A percentile compares a stretch with the other conserved stretches of the same genome.
Evolutionary conservation across 2,888 invertebrate genomes (phyloP).

Genomic region (Synergus japonicus): DNA sequence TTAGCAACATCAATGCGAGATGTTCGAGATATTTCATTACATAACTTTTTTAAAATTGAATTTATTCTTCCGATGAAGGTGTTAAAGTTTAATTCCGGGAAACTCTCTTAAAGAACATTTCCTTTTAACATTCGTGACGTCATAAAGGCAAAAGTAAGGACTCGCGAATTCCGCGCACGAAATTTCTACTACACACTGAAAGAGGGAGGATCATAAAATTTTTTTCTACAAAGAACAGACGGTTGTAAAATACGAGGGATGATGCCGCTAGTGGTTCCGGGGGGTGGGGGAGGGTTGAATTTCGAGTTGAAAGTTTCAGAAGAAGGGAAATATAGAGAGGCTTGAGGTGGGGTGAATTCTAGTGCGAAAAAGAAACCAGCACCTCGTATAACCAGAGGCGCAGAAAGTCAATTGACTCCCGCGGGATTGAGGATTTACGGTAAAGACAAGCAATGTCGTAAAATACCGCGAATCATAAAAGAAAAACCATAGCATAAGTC

Average conservation of each 20-base stretch:
- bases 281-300: conserved; percentile 15
- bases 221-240: conserved; percentile 27
- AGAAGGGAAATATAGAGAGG: conserved; percentile 42
- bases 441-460: conserved; percentile 64
- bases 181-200: background rate
- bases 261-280: conserved; percentile 6
- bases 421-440: conserved; percentile 65
- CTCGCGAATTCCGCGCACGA: conserved; percentile 21
- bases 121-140: background rate
- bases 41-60: too few relatives aligned
- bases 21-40: too few relatives aligned
- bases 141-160: conserved; percentile 21
- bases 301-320: conserved; percentile 25
- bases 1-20: too few relatives aligned
- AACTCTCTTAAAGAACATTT: background rate
- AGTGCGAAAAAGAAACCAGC: too few relatives aligned
- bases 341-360: background rate
- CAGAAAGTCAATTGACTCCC: conserved; percentile 65
- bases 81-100: too few relatives aligned
- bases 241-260: conserved; percentile 17
- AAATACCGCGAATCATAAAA: conserved; percentile 61
- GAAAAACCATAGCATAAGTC: conserved; percentile 13
- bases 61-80: too few relatives aligned
- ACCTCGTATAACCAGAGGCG: too few relatives aligned
- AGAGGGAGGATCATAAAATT: background rate